Evolutionary conservation across 1,140 invertebrate species (phyloP).

Genomic region (Lucilia cuprina): DNA sequence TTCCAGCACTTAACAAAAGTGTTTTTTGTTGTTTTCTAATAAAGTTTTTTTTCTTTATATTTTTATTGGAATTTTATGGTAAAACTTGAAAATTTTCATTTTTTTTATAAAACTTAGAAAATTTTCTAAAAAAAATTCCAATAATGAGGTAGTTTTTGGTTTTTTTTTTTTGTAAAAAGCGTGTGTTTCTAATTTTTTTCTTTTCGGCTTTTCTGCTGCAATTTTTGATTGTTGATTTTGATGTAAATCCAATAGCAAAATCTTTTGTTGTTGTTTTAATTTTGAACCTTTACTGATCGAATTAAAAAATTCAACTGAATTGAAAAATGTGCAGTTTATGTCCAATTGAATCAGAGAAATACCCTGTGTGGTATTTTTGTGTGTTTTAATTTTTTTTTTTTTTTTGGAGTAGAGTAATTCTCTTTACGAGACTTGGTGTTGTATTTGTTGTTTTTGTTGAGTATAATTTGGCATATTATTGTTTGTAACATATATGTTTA

Average conservation of each 20-base stretch:
- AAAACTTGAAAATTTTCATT: not conserved
- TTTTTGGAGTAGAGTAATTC: not conserved
- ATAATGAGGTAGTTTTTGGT: not conserved
- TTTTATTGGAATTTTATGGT: no score
- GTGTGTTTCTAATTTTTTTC: not conserved
- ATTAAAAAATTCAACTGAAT: conserved; percentile 63
- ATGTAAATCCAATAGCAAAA: conserved; percentile 47
- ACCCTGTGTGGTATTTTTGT: conserved; percentile 41
- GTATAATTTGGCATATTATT: not conserved
- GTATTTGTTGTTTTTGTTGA: conserved; percentile 38
- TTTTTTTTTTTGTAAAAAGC: not conserved
- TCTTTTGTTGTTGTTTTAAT: conserved; percentile 47
- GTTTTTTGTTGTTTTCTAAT: not conserved
- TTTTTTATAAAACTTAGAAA: not conserved
- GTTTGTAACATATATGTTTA: conserved; percentile 2
- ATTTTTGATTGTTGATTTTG: not conserved
- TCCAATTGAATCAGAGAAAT: conserved; percentile 55
- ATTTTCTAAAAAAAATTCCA: not conserved
- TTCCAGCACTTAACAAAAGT: not conserved
- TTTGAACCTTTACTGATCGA: conserved; percentile 57
- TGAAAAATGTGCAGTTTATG: conserved; percentile 57
- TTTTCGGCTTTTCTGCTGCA: not conserved
- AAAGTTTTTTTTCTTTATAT: no score
- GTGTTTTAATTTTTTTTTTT: no score
- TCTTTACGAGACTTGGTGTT: conserved; percentile 1